Conservation (phyloP, 2,888 invertebrate species). For the Lymantria dispar region DNA sequence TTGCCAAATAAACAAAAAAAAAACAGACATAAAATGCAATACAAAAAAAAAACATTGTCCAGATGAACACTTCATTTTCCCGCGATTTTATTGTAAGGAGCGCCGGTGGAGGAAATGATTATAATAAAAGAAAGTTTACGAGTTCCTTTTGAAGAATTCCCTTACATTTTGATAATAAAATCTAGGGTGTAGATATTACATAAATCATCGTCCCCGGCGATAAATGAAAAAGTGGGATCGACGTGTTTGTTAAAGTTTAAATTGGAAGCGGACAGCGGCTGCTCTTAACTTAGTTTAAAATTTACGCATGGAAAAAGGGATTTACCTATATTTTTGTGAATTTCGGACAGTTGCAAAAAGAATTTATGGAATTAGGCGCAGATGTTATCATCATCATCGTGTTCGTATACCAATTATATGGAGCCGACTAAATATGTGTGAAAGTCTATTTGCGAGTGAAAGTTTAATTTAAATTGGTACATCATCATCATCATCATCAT, state of each 20-base stretch:
- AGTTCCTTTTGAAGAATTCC: conserved; percentile 44
- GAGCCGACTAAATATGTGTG: too few relatives aligned
- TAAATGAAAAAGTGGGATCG: conserved; percentile 68
- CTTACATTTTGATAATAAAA: conserved; percentile 65
- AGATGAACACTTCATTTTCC: conserved; percentile 21
- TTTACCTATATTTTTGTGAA: too few relatives aligned
- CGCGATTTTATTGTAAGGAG: conserved; percentile 32
- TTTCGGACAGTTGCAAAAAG: too few relatives aligned
- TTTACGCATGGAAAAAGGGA: too few relatives aligned
- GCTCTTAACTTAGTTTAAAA: background rate
- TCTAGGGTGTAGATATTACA: conserved; percentile 65
- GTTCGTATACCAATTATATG: too few relatives aligned
- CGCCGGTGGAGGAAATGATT: conserved; percentile 46
- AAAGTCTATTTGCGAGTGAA: too few relatives aligned
- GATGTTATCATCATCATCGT: too few relatives aligned
- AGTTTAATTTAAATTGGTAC: too few relatives aligned
- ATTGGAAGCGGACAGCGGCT: conserved; percentile 14
- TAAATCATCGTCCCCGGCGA: conserved; percentile 71
- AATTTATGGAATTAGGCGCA: too few relatives aligned
- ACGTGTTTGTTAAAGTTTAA: conserved; percentile 39
- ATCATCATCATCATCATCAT: too few relatives aligned
- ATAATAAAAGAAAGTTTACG: conserved; percentile 59
- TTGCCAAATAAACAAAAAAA: background rate
- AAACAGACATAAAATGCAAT: conserved; percentile 2
- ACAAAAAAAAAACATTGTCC: conserved; percentile 4